These are phyloP conservation scores for Accipiter cooperii DNA, from an alignment of 2,113 vertebrate genomes.

Conservation along the genomic window DNA sequence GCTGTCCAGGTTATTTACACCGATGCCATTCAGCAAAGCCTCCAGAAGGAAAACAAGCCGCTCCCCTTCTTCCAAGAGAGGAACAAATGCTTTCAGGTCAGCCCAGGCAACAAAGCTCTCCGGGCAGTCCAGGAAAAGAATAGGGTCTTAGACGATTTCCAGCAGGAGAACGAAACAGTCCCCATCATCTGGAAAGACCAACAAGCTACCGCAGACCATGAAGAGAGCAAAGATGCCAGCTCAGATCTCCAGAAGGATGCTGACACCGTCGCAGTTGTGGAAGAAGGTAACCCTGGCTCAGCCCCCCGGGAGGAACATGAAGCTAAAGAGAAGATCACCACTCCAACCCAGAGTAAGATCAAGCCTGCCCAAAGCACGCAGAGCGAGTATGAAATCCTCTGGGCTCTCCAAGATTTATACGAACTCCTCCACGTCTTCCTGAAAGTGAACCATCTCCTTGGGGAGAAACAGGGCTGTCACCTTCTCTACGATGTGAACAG, in stretches of 20 bases:
- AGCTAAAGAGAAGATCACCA: background rate
- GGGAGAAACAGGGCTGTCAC: conserved; percentile 36
- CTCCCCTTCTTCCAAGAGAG: background rate
- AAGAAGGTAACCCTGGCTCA: background rate
- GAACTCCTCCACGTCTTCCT: conserved; percentile 33
- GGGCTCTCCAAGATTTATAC: conserved; percentile 30
- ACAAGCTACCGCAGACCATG: background rate
- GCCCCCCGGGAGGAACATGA: background rate
- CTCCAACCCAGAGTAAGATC: background rate
- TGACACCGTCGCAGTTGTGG: background rate
- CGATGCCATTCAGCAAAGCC: background rate
- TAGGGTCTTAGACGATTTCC: conserved; percentile 26
- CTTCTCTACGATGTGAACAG: conserved; percentile 2
- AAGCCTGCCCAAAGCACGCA: background rate
- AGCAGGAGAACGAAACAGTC: background rate
- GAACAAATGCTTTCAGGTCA: background rate
- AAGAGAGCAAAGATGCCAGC: background rate
- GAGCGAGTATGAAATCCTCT: background rate
- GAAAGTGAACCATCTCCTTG: background rate
- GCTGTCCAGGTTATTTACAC: background rate
- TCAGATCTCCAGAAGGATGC: background rate
- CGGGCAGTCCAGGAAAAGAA: conserved; percentile 28
- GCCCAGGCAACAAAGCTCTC: background rate
- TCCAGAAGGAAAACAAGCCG: background rate
- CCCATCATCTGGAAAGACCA: background rate